These are phyloP conservation scores for Ormyrus nitidulus DNA, from an alignment of 2,888 invertebrate genomes.

Conservation along the genomic window DNA sequence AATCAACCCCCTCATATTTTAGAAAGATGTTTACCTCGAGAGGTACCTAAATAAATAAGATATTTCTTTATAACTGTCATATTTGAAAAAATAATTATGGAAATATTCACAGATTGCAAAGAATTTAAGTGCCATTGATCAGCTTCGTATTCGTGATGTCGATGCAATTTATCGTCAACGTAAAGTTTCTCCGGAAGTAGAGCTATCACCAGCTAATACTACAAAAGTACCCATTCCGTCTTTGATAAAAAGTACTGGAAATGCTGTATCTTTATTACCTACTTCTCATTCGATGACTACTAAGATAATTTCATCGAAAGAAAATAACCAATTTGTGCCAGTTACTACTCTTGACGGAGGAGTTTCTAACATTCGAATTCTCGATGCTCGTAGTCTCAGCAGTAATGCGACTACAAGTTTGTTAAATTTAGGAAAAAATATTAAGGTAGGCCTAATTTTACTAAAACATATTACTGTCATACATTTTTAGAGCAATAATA, in stretches of 20 bases:
- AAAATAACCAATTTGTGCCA: constrained; percentile 21
- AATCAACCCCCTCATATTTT: constrained; percentile 72
- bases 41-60: constrained; percentile 58
- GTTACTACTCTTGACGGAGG: constrained; percentile 38
- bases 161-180: constrained; percentile 61
- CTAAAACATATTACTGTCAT: neutral
- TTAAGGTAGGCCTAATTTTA: constrained; percentile 34
- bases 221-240: constrained; percentile 41
- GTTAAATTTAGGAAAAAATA: constrained; percentile 45
- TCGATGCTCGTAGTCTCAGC: constrained; percentile 47
- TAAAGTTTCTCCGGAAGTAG: constrained; percentile 8
- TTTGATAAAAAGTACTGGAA: constrained; percentile 23
- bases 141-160: constrained; percentile 66
- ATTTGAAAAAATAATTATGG: neutral
- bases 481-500: too few species aligned
- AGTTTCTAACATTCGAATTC: constrained; percentile 50
- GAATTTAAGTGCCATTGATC: constrained; percentile 67
- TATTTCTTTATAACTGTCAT: neutral
- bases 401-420: constrained; percentile 13
- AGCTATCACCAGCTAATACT: neutral
- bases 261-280: neutral
- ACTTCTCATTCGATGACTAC: constrained; percentile 23
- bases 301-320: constrained; percentile 37
- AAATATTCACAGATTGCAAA: constrained; percentile 58
- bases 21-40: constrained; percentile 67